Conservation (phyloP, 2,797 vertebrate genomes). For the Thunnus albacares region DNA sequence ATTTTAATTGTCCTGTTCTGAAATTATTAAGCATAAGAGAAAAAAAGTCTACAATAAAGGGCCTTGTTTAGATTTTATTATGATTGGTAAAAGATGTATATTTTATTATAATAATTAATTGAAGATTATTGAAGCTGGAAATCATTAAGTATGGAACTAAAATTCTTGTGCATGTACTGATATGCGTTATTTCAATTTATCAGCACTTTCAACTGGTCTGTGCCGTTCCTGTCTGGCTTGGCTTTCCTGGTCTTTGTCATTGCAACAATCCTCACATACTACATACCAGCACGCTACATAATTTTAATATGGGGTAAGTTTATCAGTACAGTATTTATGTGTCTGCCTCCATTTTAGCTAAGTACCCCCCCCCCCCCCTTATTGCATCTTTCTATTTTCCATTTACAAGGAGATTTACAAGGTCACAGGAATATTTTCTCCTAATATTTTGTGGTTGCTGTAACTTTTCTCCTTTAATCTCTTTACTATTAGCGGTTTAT, state of each 20-base stretch:
- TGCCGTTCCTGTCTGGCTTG: slow-evolving; percentile 93
- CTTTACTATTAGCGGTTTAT: background rate
- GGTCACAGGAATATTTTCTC: background rate
- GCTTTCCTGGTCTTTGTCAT: slow-evolving; percentile 89
- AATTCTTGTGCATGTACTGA: background rate
- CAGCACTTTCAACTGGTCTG: slow-evolving; percentile 98
- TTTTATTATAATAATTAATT: slow-evolving; percentile 14
- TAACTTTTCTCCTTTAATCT: background rate
- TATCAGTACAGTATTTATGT: background rate
- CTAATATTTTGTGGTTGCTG: background rate
- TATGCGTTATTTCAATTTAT: slow-evolving; percentile 31
- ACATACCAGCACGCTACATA: slow-evolving; percentile 93
- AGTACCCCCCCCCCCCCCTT: background rate
- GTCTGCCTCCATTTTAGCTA: background rate
- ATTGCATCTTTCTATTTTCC: background rate
- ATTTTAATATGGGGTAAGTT: slow-evolving; percentile 93
- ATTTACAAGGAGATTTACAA: background rate
- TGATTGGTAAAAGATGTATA: background rate
- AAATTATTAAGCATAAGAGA: background rate
- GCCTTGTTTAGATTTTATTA: background rate
- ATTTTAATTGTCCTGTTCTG: background rate
- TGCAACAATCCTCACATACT: slow-evolving; percentile 88
- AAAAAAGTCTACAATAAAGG: background rate
- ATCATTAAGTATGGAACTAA: background rate
- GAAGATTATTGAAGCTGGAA: too few relatives aligned